Evolutionary conservation across 2,888 invertebrate species (phyloP), one percentile per base, ranked within the genome.

Genomic region (Cheilosia variabilis): DNA sequence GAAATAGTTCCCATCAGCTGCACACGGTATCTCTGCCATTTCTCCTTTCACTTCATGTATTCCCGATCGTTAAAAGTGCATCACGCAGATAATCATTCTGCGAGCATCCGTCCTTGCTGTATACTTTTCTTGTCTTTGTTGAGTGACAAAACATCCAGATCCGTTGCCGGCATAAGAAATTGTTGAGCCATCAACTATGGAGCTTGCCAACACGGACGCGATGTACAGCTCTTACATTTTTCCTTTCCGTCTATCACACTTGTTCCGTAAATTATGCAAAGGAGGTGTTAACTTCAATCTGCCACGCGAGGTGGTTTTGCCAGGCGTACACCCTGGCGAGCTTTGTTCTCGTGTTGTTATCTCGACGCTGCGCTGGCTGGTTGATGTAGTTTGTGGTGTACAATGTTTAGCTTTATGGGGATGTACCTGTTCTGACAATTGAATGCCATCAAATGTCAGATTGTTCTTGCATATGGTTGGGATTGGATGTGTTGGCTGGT

Each of bases 231-330:
- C 31, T 50, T 50, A 17, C 19, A 66, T 50, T 57, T 66, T 52
- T 52, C 24, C 58, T 58, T 58, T 66, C 50, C 75, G 27, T 50
- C 66, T 76, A 34, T 41, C 22, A 57, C 52, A 76, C 43, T 66
- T 66, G 58, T 58, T 58, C 22, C 31, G 66, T 76, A 76, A 76
- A 66, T 66, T 76, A 76, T 76, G 75, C 66, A 66, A 76, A 58
- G 58, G 1, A 57, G 31, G 41, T 76, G 41, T 22, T 50, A 52
- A 50, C 75, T 66, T 75, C 4, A 65, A 65, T 50, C 13, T 22
- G 57, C 31, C 10, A 47, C 22, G 57, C 37, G 22, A 31, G 57
- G 45, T 62, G 45, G 22, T 41, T 37, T 66, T 22, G 4, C 47
- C 37, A 37, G 57, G n/a, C 52, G 27, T 6, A 27, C 6, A 27